These are phyloP conservation scores for Drosophila glabriapex DNA, from an alignment of 2,888 invertebrate species.

Conservation along the genomic window DNA sequence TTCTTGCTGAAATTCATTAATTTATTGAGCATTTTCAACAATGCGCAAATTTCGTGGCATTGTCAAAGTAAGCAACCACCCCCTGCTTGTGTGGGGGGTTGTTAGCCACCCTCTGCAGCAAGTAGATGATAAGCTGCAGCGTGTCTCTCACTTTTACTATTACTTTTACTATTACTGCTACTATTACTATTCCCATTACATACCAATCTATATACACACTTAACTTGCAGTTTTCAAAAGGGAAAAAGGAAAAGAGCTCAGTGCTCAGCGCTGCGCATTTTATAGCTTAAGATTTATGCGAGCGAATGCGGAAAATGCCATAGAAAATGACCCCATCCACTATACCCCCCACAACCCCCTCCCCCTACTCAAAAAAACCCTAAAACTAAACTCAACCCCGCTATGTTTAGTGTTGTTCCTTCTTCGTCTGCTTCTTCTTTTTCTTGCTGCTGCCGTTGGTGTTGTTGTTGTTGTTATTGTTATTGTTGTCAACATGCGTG, in stretches of 20 bases:
- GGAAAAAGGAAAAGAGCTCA: slow-evolving; percentile 15
- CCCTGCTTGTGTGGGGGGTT: background rate
- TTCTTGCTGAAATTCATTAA: slow-evolving; percentile 23
- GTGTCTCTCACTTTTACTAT: slow-evolving; percentile 6
- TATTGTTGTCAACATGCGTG: slow-evolving; percentile 52
- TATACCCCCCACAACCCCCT: background rate
- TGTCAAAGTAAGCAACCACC: slow-evolving; percentile 14
- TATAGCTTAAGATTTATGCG: slow-evolving; percentile 72
- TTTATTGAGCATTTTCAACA: slow-evolving; percentile 41
- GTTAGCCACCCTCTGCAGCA: slow-evolving; percentile 13
- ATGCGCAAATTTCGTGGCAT: slow-evolving; percentile 24
- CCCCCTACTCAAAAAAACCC: background rate
- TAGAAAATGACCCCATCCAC: slow-evolving; percentile 40
- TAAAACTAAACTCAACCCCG: slow-evolving; percentile 7
- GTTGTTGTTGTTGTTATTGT: slow-evolving; percentile 4
- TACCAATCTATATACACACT: too few relatives aligned
- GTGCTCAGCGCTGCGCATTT: slow-evolving; percentile 68
- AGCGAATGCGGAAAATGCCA: slow-evolving; percentile 72
- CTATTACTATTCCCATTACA: background rate
- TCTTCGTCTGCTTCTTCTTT: background rate
- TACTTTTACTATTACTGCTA: background rate
- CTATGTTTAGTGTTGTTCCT: slow-evolving; percentile 27
- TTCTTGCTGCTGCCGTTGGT: slow-evolving; percentile 2
- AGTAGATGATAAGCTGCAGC: slow-evolving; percentile 27
- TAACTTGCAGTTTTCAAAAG: slow-evolving; percentile 3